Percentiles rank a stretch among this genome's conserved stretches.
These are phyloP conservation scores for Pampus argenteus DNA, from an alignment of 2,797 vertebrate genomes.

Conservation along the genomic window DNA sequence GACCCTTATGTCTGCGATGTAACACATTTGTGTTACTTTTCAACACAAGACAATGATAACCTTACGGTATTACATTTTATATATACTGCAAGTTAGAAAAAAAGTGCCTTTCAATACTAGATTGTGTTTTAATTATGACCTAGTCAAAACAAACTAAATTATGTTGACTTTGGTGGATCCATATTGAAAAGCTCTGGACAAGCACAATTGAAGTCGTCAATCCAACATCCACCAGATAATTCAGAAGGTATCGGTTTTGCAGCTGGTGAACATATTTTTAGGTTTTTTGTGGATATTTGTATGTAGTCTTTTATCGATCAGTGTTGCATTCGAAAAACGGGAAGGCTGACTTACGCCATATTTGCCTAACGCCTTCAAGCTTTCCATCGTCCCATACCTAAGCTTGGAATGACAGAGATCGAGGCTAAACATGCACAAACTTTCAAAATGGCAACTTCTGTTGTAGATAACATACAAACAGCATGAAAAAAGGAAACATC, in stretches of 20 bases:
- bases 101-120: background rate
- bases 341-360: conserved; percentile 61
- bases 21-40: background rate
- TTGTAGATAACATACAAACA: conserved; percentile 23
- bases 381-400: conserved; percentile 47
- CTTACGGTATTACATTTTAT: background rate
- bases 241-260: conserved; percentile 15
- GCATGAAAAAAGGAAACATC: conserved; percentile 34
- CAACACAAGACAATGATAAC: background rate
- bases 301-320: conserved; percentile 5
- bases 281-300: background rate
- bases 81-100: conserved; percentile 2
- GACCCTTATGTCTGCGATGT: background rate
- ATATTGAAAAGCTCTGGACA: background rate
- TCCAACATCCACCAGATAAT: conserved; percentile 3
- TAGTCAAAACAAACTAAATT: conserved; percentile 7
- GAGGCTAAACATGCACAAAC: conserved; percentile 56
- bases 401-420: conserved; percentile 56
- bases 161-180: background rate
- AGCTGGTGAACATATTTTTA: conserved; percentile 3
- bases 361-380: conserved; percentile 63
- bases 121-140: conserved; percentile 10
- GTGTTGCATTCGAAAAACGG: conserved; percentile 34
- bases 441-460: conserved; percentile 68
- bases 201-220: conserved; percentile 2